A percentile compares a stretch with the other conserved stretches of the same genome.
phyloP scores from a whole-genome alignment of 2,113 vertebrate genomes.

The Sturnira hondurensis region DNA sequence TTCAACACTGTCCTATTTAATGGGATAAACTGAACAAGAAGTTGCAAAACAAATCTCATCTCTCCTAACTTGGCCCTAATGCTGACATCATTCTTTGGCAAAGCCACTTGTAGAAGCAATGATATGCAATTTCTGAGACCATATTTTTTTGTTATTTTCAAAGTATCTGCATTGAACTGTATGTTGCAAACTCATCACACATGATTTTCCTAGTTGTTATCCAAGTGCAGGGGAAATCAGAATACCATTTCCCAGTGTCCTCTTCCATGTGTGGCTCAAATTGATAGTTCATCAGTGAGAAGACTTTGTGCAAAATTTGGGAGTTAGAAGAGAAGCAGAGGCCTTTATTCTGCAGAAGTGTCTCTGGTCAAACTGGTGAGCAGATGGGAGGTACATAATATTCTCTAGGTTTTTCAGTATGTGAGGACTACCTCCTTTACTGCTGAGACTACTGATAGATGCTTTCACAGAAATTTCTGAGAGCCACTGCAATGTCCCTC shows the following conservation, averaged over 20 bases:
- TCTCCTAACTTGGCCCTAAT: not conserved
- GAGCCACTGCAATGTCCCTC: not conserved
- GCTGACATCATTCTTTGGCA: not conserved
- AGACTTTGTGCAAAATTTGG: not conserved
- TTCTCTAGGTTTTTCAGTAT: not conserved
- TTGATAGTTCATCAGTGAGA: not conserved
- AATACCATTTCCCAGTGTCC: not conserved
- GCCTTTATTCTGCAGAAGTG: not conserved
- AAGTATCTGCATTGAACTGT: not conserved
- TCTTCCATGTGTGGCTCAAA: not conserved
- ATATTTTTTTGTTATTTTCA: not conserved
- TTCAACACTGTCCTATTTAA: not conserved
- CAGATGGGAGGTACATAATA: not conserved
- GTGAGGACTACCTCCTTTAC: not conserved
- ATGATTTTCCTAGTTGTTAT: not conserved
- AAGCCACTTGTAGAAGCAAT: not conserved
- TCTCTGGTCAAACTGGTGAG: not conserved
- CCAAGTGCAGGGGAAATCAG: not conserved
- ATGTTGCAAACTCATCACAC: not conserved
- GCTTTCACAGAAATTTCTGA: not conserved
- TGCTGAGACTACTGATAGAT: not conserved
- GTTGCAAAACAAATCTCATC: not conserved
- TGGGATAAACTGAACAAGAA: not conserved
- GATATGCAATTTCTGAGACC: not conserved
- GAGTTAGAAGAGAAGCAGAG: not conserved